A percentile compares a stretch with the other conserved stretches of the same genome.
Conservation (phyloP, 2,113 vertebrate species). For the Pteronura brasiliensis region DNA sequence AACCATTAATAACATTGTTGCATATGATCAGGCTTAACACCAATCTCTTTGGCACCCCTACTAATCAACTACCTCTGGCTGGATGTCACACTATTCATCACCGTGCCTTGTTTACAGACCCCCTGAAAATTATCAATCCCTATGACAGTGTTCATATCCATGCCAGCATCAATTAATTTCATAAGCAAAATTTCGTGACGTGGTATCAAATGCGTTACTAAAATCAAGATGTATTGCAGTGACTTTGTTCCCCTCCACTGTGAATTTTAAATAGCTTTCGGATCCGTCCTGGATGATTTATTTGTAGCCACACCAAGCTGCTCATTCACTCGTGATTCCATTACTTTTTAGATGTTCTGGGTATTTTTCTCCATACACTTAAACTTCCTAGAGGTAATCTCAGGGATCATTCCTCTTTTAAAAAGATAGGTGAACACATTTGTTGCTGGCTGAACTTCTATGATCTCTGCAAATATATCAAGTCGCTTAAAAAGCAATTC, state of each 20-base stretch:
- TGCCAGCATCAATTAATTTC: slow-evolving; percentile 73
- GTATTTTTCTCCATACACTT: slow-evolving; percentile 64
- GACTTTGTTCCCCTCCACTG: slow-evolving; percentile 42
- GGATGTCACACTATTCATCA: slow-evolving; percentile 65
- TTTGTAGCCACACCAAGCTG: slow-evolving; percentile 47
- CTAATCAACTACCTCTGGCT: slow-evolving; percentile 67
- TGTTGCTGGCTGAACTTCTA: slow-evolving; percentile 42
- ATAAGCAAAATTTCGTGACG: slow-evolving; percentile 68
- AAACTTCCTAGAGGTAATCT: slow-evolving; percentile 61
- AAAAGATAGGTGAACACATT: slow-evolving; percentile 54
- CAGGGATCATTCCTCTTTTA: slow-evolving; percentile 60
- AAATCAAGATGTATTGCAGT: slow-evolving; percentile 72
- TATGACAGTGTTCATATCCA: slow-evolving; percentile 61
- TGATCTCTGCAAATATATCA: slow-evolving; percentile 65
- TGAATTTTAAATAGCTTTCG: slow-evolving; percentile 73
- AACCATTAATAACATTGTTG: slow-evolving; percentile 76
- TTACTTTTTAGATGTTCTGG: slow-evolving; percentile 64
- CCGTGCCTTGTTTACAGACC: slow-evolving; percentile 66
- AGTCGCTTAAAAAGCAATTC: slow-evolving; percentile 61
- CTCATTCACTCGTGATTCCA: slow-evolving; percentile 69
- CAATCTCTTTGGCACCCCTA: slow-evolving; percentile 65
- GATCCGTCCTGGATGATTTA: slow-evolving; percentile 62
- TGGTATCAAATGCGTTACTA: slow-evolving; percentile 59
- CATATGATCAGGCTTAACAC: slow-evolving; percentile 65
- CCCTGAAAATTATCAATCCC: slow-evolving; percentile 71